Base-by-base conservation (phyloP, 2,888 invertebrate genomes). In the Ophioninae sp. region DNA sequence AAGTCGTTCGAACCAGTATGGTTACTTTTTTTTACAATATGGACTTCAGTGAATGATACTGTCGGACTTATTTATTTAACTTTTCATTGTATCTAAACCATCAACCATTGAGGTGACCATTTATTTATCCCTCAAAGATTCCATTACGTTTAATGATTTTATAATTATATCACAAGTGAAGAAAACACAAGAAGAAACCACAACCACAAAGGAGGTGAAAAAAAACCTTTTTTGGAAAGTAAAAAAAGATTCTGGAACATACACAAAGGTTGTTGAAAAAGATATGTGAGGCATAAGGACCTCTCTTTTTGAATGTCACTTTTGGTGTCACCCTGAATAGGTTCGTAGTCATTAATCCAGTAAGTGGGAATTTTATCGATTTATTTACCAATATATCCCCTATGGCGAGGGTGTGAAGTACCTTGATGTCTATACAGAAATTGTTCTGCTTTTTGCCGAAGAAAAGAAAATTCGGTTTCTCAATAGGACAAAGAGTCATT, bases 351-450 rank as follows among this genome's bases (percentile, higher is more conserved):
- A 64, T 23, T 51, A 20, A 39, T 51, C 58, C 39, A 64, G 10
- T 64, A 77, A 59, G 22, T 59, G 23, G 68, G 30, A 64, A 77
- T 68, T 44, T 20, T 41, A 64, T 64, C 30, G 67, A 63, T 41
- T 76, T 44, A 69, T 71, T 63, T 20, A 68, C 58, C 63, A 41
- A 71, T 78, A 71, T 78, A 78, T 61, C 37, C 51, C 63, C 39
- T 9, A n/a, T 22, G 10, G 68, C 17, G 22, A 17, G 44, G 44
- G 67, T 41, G 30, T 30, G 63, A 63, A 63, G 10, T 13, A 10
- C 63, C 30, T 30, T 30, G 30, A 30, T 63, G 10, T 67, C 10
- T 67, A 0, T 8, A 8, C n/a, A 44, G 10, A 44, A 30, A 23
- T n/a, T 3, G 41, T 1, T 20, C 20, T 1, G 13, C 13, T 1